Evolutionary conservation across 2,797 vertebrate species (phyloP).

Genomic region (Ispidina lecontei): DNA sequence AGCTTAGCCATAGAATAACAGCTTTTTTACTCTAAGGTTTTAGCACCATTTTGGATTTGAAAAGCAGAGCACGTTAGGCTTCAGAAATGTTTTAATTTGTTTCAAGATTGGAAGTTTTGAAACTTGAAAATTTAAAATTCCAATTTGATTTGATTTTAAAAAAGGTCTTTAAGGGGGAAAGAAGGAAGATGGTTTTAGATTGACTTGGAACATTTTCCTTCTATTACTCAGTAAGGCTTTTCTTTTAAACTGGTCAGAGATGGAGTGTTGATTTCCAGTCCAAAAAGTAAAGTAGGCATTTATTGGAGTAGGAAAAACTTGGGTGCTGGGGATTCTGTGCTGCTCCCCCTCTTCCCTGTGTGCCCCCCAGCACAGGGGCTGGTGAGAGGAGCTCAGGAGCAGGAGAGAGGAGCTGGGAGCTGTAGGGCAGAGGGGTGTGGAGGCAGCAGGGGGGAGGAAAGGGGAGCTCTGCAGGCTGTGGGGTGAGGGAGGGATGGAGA

Average conservation of each 20-base stretch:
- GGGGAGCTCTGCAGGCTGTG: background rate
- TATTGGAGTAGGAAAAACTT: background rate
- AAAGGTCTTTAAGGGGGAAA: background rate
- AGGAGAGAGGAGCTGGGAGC: background rate
- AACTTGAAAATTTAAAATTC: background rate
- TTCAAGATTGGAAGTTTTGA: background rate
- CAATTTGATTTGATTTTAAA: background rate
- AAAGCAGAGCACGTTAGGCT: background rate
- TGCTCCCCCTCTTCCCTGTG: background rate
- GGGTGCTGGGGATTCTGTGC: rapidly evolving
- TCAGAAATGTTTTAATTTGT: background rate
- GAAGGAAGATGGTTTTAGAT: background rate
- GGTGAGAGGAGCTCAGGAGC: rapidly evolving
- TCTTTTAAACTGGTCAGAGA: background rate
- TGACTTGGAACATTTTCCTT: background rate
- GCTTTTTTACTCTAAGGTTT: background rate
- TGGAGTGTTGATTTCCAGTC: background rate
- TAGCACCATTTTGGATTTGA: background rate
- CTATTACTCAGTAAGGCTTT: background rate
- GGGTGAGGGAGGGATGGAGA: background rate
- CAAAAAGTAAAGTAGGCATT: background rate
- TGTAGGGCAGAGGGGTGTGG: background rate
- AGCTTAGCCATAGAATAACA: background rate
- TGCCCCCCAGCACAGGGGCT: background rate
- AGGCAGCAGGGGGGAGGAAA: background rate